Base-by-base conservation (phyloP, 1,140 invertebrate species). In the Drosophila funebris region DNA sequence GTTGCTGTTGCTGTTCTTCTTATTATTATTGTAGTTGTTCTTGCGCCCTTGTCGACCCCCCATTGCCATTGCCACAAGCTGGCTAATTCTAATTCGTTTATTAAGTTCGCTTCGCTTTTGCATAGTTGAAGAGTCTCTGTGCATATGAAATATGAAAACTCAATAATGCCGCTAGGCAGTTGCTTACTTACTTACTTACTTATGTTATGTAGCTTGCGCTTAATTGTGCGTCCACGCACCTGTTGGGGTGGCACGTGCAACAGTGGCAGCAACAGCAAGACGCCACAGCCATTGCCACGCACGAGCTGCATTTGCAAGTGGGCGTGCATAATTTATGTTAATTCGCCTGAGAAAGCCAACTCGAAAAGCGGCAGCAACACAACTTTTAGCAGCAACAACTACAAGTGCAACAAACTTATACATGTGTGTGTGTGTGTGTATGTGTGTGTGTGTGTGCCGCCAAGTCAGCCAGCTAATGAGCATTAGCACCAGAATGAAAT, bases 241-340 rank as follows among this genome's bases (percentile, higher is more conserved):
- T 78, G 73, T 72, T 87, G 73, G 69, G 53, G 27, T 29, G 20
- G 70, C 78, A 87, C 78, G 78, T 82, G 82, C 74, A 83, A 52
- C 60, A 50, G 39, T 8, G 18, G 7, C 31, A n/a, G 8, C 9
- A 16, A 39, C 11, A 33, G 14, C 37, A 58, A 14, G 13, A 52
- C 44, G 41, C 52, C 8, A 22, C 24, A n/a, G n/a, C n/a, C n/a
- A n/a, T n/a, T n/a, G 44, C 16, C 83, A 87, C 83, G 83, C 83
- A 87, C 83, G 83, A 88, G 74, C 60, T 88, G 76, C 83, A 87
- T 67, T 88, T 44, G 83, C 78, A 87, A 85, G 83, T 87, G 83
- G 83, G 83, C 83, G 83, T 88, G 83, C 83, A 87, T 87, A 87
- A 87, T 87, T 87, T 87, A 88, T 88, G 83, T 61, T 87, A 88